Evolutionary conservation across 2,888 invertebrate species (phyloP), one percentile per base, ranked within the genome.

Genomic region (Dusona sp.): DNA sequence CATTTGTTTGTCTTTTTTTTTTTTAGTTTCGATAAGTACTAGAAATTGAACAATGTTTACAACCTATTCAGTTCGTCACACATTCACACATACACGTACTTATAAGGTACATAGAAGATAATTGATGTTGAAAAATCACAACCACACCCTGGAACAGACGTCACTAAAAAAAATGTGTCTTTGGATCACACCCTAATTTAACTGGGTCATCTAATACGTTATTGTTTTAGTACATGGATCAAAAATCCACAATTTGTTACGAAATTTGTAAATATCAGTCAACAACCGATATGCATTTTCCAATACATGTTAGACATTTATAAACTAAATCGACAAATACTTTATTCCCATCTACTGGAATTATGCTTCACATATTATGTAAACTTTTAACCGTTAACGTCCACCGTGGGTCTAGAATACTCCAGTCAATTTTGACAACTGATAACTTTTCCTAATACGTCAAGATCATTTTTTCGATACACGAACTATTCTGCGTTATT

Each of bases 271-370:
- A 38, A 13, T 33, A n/a, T 72, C 64, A 8, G 25, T 75, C 61
- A 51, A 57, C 42, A 74, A 70, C 57, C 75, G 82, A 85, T 85
- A 82, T 82, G 85, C 68, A 61, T 82, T 77, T 61, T 61, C 61
- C 33, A 54, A 38, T 45, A 36, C n/a, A 65, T 48, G 33, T 48
- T 9, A 29, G 54, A 8, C 19, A 73, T n/a, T 73, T n/a, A 36
- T 13, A 36, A 7, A n/a, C n/a, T n/a, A 25, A 54, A n/a, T 45
- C 42, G 29, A 33, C 8, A 4, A 16, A 33, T 33, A 11, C 25
- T 72, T 8, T 9, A 51, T n/a, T 2, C 25, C 38, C 11, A 9
- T 67, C 29, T 29, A 16, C 25, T 42, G 6, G 22, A 61, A 42
- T 57, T 65, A 25, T 29, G 13, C n/a, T 83, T 25, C 33, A 8